phyloP scores from a whole-genome alignment of 2,113 vertebrate species.

The Excalfactoria chinensis region DNA sequence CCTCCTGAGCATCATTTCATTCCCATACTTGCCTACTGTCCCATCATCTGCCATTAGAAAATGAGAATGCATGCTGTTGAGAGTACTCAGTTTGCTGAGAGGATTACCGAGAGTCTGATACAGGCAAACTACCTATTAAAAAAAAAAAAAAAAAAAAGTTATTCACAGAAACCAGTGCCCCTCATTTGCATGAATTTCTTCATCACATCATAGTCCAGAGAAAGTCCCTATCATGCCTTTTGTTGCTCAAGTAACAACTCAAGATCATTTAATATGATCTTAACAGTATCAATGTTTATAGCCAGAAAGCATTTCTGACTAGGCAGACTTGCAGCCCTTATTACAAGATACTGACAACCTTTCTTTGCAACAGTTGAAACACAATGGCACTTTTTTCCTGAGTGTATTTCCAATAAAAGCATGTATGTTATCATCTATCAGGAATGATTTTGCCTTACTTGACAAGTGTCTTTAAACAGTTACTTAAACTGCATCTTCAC shows the following conservation, averaged over 20 bases:
- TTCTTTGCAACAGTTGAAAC: background rate
- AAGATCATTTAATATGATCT: background rate
- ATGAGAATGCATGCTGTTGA: conserved; percentile 95
- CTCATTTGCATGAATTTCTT: background rate
- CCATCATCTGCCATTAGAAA: conserved; percentile 95
- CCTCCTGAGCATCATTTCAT: conserved; percentile 88
- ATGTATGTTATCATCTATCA: rapidly evolving
- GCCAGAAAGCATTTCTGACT: background rate
- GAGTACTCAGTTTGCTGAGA: conserved; percentile 89
- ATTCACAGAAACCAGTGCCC: background rate
- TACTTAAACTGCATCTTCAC: background rate
- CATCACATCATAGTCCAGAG: background rate
- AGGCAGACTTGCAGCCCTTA: background rate
- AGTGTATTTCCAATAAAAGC: background rate
- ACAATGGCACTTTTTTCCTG: background rate
- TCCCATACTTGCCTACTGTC: conserved; percentile 91
- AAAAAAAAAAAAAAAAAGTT: conserved; percentile 37
- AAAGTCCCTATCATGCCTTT: background rate
- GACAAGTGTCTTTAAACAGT: background rate
- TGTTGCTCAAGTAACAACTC: background rate
- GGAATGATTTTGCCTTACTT: background rate
- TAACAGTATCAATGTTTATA: background rate
- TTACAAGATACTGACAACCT: background rate
- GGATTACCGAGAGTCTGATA: conserved; percentile 93
- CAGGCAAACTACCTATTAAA: conserved; percentile 86